Evolutionary conservation across 2,797 vertebrate genomes (phyloP), one percentile per base, ranked within the genome.

Genomic region (Hoplostethus atlanticus): DNA sequence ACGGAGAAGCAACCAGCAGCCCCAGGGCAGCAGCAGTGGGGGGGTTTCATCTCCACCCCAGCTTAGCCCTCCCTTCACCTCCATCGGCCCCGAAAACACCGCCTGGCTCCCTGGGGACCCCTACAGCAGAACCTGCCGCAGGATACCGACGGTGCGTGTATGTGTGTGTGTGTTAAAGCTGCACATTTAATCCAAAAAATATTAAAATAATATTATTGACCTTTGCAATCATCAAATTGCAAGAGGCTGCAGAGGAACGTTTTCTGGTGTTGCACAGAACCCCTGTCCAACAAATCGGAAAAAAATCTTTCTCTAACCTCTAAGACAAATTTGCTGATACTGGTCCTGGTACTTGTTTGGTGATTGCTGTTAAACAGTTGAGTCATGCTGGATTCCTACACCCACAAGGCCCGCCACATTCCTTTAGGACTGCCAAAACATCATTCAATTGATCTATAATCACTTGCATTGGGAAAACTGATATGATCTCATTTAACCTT

Each of bases 1-100:
- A 16, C 86, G 95, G 79, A 95, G 95, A 86, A 85, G 89, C 76
- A 94, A 88, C 81, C 95, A 85, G 48, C 77, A 71, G 2, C 30
- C 51, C 4, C 79, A 83, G 4, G 77, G 77, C 38, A 1, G 51
- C 51, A 60, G 94, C 50, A 95, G 96, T 6, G 93, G 95, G 5
- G 90, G 94, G 0, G 89, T 94, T 47, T 80, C 87, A 25, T 97
- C 97, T 16, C 96, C 96, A 9, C 94, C 92, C 68, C 95, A 91
- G 87, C 87, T 94, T 79, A 97, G 96, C 76, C 89, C 84, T 52
- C 87, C 90, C 4, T 89, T 87, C 47, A 92, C 91, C 3, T 89
- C 89, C 10, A 55, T 28, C 0, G 80, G 70, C 2, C 40, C 76
- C 0, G 87, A 89, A 64, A 71, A 84, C 17, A 31, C 63, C 0